Base-by-base conservation (phyloP, 2,113 vertebrate genomes). In the Ctenodactylus gundi region DNA sequence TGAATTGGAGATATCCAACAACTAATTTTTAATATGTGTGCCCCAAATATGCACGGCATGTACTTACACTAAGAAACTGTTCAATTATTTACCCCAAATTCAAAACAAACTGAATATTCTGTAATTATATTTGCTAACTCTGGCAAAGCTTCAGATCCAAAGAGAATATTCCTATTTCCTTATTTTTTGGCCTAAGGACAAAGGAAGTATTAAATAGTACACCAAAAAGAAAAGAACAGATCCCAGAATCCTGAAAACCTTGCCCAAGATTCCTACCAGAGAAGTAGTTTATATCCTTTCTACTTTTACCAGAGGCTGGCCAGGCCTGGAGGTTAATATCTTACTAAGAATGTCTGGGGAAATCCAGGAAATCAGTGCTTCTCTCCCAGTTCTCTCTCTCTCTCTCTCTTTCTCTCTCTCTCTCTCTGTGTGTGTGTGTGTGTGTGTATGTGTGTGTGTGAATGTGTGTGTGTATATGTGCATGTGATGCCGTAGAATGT, bases 41-140 rank as follows among this genome's bases (percentile, higher is more conserved):
- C 81, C 53, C 34, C 67, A 58, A 20, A 77, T 70, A 67, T 64
- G 8, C 20, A 72, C 46, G 41, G 53, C 21, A 46, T 12, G 80
- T 36, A 75, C 25, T 83, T 91, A 80, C 4, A 82, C 27, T 85
- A 84, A 96, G 92, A 65, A 53, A 7, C 36, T 83, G 11, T 15
- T 58, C 36, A 21, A 60, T 83, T 85, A 23, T 75, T 53, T 75
- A 67, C 70, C 46, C 41, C 36, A 89, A 93, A 92, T 87, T 90
- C 60, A 77, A 46, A 94, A 64, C 70, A 51, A 72, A 46, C 39
- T 14, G 25, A 39, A 4, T 12, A 25, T 75, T 23, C 51, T 55
- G 39, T 31, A 39, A n/a, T 91, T 92, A 51, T 94, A 44, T 92
- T 95, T 83, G 88, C 23, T 76, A 44, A 87, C 64, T 83, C 51